Conservation (phyloP, 2,888 invertebrate genomes). For the Salpingus planirostris region DNA sequence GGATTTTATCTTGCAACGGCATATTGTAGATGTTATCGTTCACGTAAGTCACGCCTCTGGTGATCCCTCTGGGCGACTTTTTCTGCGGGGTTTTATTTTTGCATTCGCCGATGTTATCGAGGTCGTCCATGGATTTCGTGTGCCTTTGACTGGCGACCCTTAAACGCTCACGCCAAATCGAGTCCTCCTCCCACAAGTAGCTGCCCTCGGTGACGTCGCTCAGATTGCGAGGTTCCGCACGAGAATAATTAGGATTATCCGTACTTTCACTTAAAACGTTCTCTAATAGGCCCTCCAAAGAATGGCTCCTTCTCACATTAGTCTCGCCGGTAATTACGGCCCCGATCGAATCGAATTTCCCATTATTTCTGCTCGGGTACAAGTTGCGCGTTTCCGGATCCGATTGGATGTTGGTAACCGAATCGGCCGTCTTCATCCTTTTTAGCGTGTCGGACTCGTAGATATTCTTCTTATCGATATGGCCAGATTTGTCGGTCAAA, state of each 20-base stretch:
- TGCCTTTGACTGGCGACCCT: conserved; percentile 71
- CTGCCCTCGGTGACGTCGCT: conserved; percentile 47
- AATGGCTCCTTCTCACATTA: conserved; percentile 46
- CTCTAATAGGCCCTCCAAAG: conserved; percentile 51
- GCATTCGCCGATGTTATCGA: conserved; percentile 49
- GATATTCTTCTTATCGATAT: conserved; percentile 61
- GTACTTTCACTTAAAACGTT: conserved; percentile 39
- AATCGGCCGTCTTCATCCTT: conserved; percentile 49
- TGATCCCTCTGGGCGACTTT: conserved; percentile 40
- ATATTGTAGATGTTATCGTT: conserved; percentile 58
- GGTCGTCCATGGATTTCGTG: conserved; percentile 73
- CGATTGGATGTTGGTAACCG: conserved; percentile 42
- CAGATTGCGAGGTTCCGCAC: no score
- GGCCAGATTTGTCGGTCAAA: conserved; percentile 54
- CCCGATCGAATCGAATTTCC: conserved; percentile 27
- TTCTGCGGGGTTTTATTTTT: conserved; percentile 27
- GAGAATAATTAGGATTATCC: no score
- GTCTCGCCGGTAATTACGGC: conserved; percentile 15
- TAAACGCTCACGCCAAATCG: conserved; percentile 71
- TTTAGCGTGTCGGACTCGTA: conserved; percentile 60
- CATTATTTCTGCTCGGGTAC: conserved; percentile 25
- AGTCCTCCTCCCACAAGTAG: conserved; percentile 76
- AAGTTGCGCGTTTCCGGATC: conserved; percentile 46
- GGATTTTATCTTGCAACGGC: conserved; percentile 37
- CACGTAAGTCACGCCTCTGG: conserved; percentile 69